Evolutionary conservation across 1,140 invertebrate genomes (phyloP).

Genomic region (Eufriesea mexicana): DNA sequence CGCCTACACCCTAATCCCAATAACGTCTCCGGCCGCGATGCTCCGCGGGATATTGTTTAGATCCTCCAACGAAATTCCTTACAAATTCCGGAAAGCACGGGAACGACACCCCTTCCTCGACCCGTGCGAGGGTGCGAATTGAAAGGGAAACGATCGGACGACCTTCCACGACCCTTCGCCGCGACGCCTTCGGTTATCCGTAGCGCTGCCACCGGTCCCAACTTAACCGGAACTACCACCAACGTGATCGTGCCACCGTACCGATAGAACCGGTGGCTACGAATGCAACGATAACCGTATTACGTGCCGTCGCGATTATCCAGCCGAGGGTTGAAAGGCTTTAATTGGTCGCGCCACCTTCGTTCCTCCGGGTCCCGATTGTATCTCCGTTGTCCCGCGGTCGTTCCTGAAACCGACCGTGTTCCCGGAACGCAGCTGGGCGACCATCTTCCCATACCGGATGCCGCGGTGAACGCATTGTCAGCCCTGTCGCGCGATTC

Average conservation of each 20-base stretch:
- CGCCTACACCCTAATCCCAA: constrained; percentile 65
- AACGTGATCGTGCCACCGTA: background rate
- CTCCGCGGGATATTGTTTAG: constrained; percentile 76
- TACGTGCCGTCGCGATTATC: constrained; percentile 56
- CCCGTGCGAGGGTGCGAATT: constrained; percentile 54
- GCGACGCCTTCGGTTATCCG: too few relatives aligned
- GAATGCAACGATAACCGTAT: constrained; percentile 50
- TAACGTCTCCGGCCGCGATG: constrained; percentile 58
- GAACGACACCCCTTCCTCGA: constrained; percentile 2
- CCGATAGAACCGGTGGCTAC: constrained; percentile 38
- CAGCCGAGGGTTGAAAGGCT: constrained; percentile 9
- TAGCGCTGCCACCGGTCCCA: constrained; percentile 3
- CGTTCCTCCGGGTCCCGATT: constrained; percentile 41
- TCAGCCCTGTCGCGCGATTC: too few relatives aligned
- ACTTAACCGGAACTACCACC: constrained; percentile 25
- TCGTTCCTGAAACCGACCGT: constrained; percentile 9
- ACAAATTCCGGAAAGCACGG: constrained; percentile 71
- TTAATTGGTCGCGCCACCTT: constrained; percentile 43
- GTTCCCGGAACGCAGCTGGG: background rate
- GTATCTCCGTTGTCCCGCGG: constrained; percentile 6
- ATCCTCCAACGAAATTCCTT: constrained; percentile 75
- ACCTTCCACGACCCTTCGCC: background rate
- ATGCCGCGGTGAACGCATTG: background rate
- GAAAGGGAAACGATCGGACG: constrained; percentile 59
- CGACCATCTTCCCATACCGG: background rate